Conservation (phyloP, 2,797 vertebrate species). For the Hoplostethus atlanticus region DNA sequence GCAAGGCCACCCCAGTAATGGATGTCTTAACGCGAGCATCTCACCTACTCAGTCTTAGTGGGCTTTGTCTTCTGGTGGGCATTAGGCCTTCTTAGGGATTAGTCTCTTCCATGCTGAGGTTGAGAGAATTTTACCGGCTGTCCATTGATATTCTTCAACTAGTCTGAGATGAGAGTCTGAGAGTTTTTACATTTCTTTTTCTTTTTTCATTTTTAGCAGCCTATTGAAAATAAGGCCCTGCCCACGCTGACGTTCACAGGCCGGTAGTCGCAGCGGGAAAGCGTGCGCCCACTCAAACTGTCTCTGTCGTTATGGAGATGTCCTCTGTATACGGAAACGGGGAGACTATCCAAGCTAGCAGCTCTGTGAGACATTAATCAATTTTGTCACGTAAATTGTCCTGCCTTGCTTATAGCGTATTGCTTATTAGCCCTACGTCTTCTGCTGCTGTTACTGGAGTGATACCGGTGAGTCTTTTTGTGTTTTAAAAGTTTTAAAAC, state of each 20-base stretch:
- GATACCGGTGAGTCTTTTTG: slow-evolving; percentile 48
- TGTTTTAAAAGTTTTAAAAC: too few species aligned
- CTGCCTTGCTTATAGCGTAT: not conserved
- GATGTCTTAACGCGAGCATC: slow-evolving; percentile 19
- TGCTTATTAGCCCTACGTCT: not conserved
- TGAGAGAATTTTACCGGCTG: slow-evolving; percentile 26
- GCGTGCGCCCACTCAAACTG: slow-evolving; percentile 19
- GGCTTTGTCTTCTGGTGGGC: slow-evolving; percentile 63
- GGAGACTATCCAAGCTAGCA: slow-evolving; percentile 21
- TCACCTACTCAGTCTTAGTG: slow-evolving; percentile 35
- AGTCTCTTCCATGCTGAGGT: slow-evolving; percentile 49
- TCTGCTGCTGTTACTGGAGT: not conserved
- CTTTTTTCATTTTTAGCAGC: not conserved
- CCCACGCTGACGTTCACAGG: not conserved
- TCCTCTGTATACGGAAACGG: slow-evolving; percentile 70
- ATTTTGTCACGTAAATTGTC: slow-evolving; percentile 5
- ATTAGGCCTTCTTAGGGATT: slow-evolving; percentile 67
- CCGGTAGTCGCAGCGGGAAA: slow-evolving; percentile 21
- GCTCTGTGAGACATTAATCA: slow-evolving; percentile 55
- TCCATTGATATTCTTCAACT: not conserved
- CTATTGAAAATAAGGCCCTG: too few species aligned
- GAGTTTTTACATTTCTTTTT: too few species aligned
- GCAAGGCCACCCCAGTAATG: not conserved
- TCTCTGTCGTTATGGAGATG: slow-evolving; percentile 73
- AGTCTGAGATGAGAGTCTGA: not conserved